Base-by-base conservation (phyloP, 2,113 vertebrate species). In the Vireo altiloquus region DNA sequence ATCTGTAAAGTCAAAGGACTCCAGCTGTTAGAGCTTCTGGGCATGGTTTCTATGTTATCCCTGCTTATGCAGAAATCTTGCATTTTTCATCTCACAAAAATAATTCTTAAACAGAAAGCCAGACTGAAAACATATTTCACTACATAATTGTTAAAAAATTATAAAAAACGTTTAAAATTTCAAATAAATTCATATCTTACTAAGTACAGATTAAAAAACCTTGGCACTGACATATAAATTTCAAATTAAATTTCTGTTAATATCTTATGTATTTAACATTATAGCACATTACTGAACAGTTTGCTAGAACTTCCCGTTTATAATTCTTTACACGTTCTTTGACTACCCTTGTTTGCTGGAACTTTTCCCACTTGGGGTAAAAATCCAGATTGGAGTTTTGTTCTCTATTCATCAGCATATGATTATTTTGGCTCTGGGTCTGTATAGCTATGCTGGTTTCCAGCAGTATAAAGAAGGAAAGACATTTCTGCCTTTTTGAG, bases 341-440 rank as follows among this genome's bases (percentile, higher is more conserved):
- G 37, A 71, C 85, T 91, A 7, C 75, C 61, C 71, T 96, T 50
- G 57, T 50, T 95, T 93, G 46, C 94, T 85, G 68, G 83, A 96
- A 94, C 74, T 72, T 87, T 96, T 92, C 89, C 90, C 69, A 35
- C 77, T 92, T 82, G 78, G 60, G 78, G 90, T 75, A 94, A 95
- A 97, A 89, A 86, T 92, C 94, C 92, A 97, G 90, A 90, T 93
- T 82, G 87, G 87, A 97, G 72, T 95, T 97, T 98, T 97, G 83
- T 97, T 95, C 92, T 95, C 81, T 91, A 13, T 97, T 97, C 97
- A 96, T 91, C 95, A 97, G 91, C 71, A 94, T 71, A 22, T 91
- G 93, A 97, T 97, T 96, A 85, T 91, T 89, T 97, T 97, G 96
- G 95, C 97, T 94, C 59, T 82, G 27, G 22, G 35, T 95, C 87